Conservation (phyloP, 2,888 invertebrate genomes). For the Pristionchus japonicus region DNA sequence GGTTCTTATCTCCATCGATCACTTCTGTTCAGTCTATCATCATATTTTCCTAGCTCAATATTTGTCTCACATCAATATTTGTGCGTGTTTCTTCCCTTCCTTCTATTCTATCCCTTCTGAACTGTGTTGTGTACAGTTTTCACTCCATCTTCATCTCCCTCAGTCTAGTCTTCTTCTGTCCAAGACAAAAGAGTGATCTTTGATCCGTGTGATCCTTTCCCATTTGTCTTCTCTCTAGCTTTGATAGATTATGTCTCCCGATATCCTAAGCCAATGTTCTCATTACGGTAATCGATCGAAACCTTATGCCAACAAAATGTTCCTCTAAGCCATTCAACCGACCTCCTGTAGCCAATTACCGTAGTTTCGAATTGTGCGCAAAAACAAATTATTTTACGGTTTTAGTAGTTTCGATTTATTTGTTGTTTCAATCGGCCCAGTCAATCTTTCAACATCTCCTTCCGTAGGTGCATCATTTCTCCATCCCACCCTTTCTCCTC, state of each 20-base stretch:
- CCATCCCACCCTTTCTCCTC: too few species aligned
- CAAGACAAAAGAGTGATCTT: conserved; percentile 14
- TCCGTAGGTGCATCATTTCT: not conserved
- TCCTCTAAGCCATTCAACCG: not conserved
- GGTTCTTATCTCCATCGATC: not conserved
- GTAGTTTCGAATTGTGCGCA: not conserved
- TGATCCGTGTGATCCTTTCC: not conserved
- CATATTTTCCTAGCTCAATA: not conserved
- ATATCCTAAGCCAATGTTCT: not conserved
- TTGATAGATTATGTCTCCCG: not conserved
- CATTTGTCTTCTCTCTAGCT: not conserved
- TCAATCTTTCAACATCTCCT: not conserved
- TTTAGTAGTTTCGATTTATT: not conserved
- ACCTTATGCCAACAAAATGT: not conserved
- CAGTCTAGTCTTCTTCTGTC: not conserved
- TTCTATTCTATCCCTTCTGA: not conserved
- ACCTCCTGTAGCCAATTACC: not conserved
- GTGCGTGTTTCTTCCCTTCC: not conserved
- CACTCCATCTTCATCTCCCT: not conserved
- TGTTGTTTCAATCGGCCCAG: not conserved
- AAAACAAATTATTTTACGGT: not conserved
- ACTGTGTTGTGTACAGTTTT: not conserved
- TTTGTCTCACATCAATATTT: conserved; percentile 8
- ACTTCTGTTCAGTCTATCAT: conserved; percentile 1
- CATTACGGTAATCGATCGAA: not conserved